Evolutionary conservation across 2,888 invertebrate genomes (phyloP).

Genomic region (Peribatodes rhomboidaria): DNA sequence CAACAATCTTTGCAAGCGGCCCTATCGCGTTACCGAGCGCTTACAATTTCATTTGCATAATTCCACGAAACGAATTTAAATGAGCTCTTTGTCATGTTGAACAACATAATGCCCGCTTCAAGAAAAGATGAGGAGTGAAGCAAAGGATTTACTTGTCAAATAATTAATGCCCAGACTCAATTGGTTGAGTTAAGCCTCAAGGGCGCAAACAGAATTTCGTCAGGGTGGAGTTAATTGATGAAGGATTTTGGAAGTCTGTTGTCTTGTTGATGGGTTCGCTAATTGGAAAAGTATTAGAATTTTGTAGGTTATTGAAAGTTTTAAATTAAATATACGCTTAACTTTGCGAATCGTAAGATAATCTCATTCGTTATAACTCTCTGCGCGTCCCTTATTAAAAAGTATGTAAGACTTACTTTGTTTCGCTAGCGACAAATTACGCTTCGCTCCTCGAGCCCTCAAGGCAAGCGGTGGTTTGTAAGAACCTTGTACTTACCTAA

Average conservation of each 20-base stretch:
- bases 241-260: constrained; percentile 26
- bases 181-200: constrained; percentile 32
- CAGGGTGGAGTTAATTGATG: constrained; percentile 30
- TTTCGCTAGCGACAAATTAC: constrained; percentile 19
- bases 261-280: constrained; percentile 12
- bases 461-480: constrained; percentile 16
- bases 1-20: constrained; percentile 73
- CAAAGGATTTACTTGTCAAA: constrained; percentile 61
- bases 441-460: constrained; percentile 25
- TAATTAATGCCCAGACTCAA: constrained; percentile 50
- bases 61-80: constrained; percentile 78
- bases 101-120: constrained; percentile 69
- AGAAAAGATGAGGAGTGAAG: constrained; percentile 56
- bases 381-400: background rate
- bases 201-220: constrained; percentile 31
- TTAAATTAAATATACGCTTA: background rate
- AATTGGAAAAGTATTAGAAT: constrained; percentile 8
- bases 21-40: constrained; percentile 72
- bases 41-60: constrained; percentile 81
- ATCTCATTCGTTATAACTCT: background rate
- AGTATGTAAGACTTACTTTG: background rate
- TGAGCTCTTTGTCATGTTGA: constrained; percentile 74
- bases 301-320: background rate
- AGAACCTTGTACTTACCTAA: constrained; percentile 48
- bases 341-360: background rate